phyloP scores from a whole-genome alignment of 2,797 vertebrate genomes.

The Sebastes steindachneri region DNA sequence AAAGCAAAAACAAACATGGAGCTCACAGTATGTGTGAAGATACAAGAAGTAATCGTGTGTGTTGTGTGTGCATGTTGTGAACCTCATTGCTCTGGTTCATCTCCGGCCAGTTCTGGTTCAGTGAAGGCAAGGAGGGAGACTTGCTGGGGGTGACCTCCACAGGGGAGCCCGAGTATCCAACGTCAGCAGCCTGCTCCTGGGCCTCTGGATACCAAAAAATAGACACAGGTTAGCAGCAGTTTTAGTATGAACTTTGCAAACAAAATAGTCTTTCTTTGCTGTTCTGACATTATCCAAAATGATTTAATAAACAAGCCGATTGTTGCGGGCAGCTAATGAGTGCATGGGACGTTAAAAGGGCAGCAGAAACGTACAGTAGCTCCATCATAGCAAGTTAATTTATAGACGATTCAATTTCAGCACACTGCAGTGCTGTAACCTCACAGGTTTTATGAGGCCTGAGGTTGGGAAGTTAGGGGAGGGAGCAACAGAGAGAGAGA shows the following conservation, averaged over 20 bases:
- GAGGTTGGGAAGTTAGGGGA: background rate
- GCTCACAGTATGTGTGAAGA: constrained; percentile 6
- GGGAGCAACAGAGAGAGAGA: background rate
- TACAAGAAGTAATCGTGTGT: background rate
- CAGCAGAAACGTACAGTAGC: background rate
- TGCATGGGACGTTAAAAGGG: background rate
- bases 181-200: constrained; percentile 89
- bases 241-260: background rate
- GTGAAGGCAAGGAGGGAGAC: constrained; percentile 98
- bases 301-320: background rate
- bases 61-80: constrained; percentile 53
- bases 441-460: constrained; percentile 6
- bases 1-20: constrained; percentile 27
- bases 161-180: constrained; percentile 93
- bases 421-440: background rate
- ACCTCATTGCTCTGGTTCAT: constrained; percentile 99
- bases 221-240: background rate
- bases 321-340: background rate
- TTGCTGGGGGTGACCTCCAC: constrained; percentile 97
- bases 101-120: constrained; percentile 99
- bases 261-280: background rate
- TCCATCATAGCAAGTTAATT: background rate
- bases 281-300: too few species aligned
- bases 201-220: constrained; percentile 76
- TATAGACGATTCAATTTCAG: background rate